phyloP scores from a whole-genome alignment of 2,797 vertebrate genomes.

The Rhinatrema bivittatum region DNA sequence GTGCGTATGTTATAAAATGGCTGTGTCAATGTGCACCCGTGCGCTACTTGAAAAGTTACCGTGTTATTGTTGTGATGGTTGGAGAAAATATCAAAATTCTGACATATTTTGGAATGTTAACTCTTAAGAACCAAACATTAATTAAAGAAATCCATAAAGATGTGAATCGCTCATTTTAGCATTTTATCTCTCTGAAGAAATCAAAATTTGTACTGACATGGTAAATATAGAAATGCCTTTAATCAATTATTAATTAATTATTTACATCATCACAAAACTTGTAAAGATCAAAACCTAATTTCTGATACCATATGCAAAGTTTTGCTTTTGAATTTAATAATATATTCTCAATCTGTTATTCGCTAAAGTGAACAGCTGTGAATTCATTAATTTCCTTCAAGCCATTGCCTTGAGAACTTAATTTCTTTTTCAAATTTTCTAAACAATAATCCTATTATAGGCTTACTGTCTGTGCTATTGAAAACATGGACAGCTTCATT shows the following conservation, averaged over 20 bases:
- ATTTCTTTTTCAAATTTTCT: constrained; percentile 32
- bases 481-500: constrained; percentile 17
- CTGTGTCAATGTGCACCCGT: no score
- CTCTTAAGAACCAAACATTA: background rate
- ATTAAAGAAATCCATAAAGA: background rate
- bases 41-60: no score
- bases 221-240: constrained; percentile 31
- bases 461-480: constrained; percentile 20
- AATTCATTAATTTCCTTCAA: constrained; percentile 33
- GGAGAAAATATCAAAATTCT: background rate
- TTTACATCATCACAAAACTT: constrained; percentile 28
- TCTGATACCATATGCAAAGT: constrained; percentile 42
- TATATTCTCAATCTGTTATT: constrained; percentile 43
- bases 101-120: background rate
- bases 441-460: constrained; percentile 38
- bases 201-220: constrained; percentile 4
- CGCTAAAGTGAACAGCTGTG: constrained; percentile 38
- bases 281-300: constrained; percentile 44
- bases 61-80: no score
- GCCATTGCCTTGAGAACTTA: constrained; percentile 23
- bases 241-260: constrained; percentile 48
- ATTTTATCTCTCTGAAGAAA: constrained; percentile 8
- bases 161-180: background rate
- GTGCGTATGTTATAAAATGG: no score
- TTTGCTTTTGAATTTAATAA: constrained; percentile 42